Base-by-base conservation (phyloP, 2,797 vertebrate species). In the Cryptoblepharus egeriae region DNA sequence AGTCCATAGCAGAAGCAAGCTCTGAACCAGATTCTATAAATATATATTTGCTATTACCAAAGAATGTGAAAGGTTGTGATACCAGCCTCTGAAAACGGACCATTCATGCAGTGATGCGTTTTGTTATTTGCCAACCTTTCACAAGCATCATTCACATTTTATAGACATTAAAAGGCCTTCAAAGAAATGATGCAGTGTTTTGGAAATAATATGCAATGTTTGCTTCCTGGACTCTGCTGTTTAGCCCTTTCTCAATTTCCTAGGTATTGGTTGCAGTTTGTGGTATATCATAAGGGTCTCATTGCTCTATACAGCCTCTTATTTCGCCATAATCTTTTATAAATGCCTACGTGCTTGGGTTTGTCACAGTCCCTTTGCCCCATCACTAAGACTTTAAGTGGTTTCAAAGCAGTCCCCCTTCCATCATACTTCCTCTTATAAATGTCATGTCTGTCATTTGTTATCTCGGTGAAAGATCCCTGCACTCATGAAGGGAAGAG, bases 31-130 rank as follows among this genome's bases (percentile, higher is more conserved):
- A 49, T 49, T 49, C 45, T 49, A 10, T 49, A 49, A 49, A 76
- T 85, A 28, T 85, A 28, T 65, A 4, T 74, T 88, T 67, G 85
- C 72, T 49, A 30, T 75, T 75, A 49, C 57, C 87, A 52, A 85
- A 81, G 58, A 68, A 72, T 10, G 20, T 20, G 55, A 30, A 35
- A 60, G 32, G 63, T 75, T 65, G 15, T 87, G 35, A 52, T n/a
- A 79, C 61, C 78, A 81, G 30, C n/a, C 45, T 73, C 52, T 75
- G 28, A 84, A 85, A 39, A 5, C 30, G 28, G 73, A 4, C 1
- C 13, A 39, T 77, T 84, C 70, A 7, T 5, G 6, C 39, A 67
- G 39, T 81, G 37, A 64, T 71, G 42, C 3, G 67, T 4, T 37
- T 81, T 80, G 35, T 30, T 71, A 22, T 67, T 90, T 89, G 61